These are phyloP conservation scores for Anhinga anhinga DNA, from an alignment of 2,113 vertebrate genomes.

Conservation along the genomic window DNA sequence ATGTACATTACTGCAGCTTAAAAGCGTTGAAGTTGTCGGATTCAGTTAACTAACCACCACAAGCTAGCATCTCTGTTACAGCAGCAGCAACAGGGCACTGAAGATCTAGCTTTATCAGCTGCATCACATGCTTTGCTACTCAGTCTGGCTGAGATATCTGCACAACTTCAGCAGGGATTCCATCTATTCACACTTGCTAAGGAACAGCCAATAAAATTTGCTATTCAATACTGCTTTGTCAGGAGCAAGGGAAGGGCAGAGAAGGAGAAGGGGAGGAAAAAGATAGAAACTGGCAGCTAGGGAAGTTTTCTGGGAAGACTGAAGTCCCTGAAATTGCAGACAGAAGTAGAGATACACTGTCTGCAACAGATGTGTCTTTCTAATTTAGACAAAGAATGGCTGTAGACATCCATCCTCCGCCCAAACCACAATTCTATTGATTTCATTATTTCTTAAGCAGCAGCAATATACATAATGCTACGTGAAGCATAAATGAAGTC, in stretches of 20 bases:
- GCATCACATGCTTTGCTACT: background rate
- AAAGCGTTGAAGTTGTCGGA: background rate
- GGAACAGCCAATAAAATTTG: background rate
- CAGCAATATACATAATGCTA: background rate
- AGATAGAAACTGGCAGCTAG: background rate
- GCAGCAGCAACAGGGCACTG: background rate
- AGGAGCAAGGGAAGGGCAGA: background rate
- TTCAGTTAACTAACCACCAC: background rate
- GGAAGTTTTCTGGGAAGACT: background rate
- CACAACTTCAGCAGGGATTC: background rate
- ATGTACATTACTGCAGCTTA: background rate
- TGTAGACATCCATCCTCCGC: background rate
- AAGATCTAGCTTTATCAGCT: background rate
- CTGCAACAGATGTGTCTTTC: background rate
- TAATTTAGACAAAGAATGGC: background rate
- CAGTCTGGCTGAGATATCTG: background rate
- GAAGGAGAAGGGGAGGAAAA: background rate
- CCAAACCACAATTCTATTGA: background rate
- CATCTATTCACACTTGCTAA: background rate
- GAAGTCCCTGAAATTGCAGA: background rate
- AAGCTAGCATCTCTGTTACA: background rate
- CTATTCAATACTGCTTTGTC: background rate
- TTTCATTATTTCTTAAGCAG: background rate
- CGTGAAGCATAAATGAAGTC: background rate
- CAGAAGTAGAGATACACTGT: background rate